Evolutionary conservation across 2,113 vertebrate species (phyloP), one percentile per base, ranked within the genome.

Genomic region (Paradoxurus hermaphroditus): DNA sequence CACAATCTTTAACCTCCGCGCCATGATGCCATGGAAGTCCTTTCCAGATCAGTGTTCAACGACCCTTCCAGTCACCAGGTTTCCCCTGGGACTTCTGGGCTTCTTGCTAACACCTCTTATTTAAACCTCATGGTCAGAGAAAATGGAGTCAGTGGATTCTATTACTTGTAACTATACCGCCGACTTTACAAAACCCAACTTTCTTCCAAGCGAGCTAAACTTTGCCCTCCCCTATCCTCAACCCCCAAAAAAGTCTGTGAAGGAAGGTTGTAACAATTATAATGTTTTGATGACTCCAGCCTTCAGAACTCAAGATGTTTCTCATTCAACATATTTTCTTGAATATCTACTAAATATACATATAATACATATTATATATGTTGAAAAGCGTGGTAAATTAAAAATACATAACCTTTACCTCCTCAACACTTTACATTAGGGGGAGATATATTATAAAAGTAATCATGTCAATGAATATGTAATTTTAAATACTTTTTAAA

Each of bases 181-280:
- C 49, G 49, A 59, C 1, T 51, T 72, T 39, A 7, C 27, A n/a
- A 89, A 56, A 39, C 14, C 36, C 27, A 19, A 11, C 13, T 27
- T 44, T 73, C 29, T 13, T 49, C 39, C 39, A 59, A 93, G 18
- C 25, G 39, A 19, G 4, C 25, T 63, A 16, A 49, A 29, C 13
- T 44, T 25, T 41, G 21, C 34, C 9, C 12, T 67, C 59, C 8
- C 1, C 3, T 2, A 3, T 7, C 8, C 5, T 1, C 7, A 36
- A 3, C 4, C 7, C 18, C 27, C 19, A 21, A 23, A 23, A 72
- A 78, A 34, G 5, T 34, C 14, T 89, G 0, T 41, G 27, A 90
- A 85, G 18, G 34, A 88, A 41, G 13, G 1, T 12, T 5, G 9
- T 31, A 27, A 46, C 3, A 46, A 39, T 23, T 14, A 79, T 19